Conservation (phyloP, 2,888 invertebrate genomes). For the Frankliniella fusca region DNA sequence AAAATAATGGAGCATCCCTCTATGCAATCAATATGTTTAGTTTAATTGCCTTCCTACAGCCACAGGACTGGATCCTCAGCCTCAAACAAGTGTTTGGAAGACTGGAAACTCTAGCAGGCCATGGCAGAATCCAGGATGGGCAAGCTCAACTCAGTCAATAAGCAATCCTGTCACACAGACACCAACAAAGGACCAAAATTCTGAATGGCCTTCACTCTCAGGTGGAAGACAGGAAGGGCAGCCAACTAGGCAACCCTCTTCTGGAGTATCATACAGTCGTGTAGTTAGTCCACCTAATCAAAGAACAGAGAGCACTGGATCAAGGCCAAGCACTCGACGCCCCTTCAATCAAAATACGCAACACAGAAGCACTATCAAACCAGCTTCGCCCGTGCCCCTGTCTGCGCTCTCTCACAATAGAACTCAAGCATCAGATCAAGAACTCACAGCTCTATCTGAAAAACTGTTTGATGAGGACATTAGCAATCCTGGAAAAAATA, state of each 20-base stretch:
- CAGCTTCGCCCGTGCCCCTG: background rate
- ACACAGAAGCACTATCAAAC: background rate
- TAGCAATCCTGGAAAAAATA: constrained; percentile 66
- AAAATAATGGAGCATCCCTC: no score
- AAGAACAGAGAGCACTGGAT: background rate
- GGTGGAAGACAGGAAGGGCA: background rate
- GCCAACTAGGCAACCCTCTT: background rate
- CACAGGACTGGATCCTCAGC: background rate
- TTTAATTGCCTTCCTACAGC: background rate
- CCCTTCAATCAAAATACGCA: background rate
- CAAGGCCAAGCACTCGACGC: background rate
- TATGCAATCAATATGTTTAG: background rate
- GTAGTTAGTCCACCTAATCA: background rate
- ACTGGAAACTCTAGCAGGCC: background rate
- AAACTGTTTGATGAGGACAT: constrained; percentile 65
- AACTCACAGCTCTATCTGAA: constrained; percentile 66
- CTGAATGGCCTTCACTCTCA: background rate
- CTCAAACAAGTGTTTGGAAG: background rate
- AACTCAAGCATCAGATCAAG: constrained; percentile 51
- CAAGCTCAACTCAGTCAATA: background rate
- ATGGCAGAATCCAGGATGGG: constrained; percentile 4
- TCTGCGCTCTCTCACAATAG: constrained; percentile 29
- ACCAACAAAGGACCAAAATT: background rate
- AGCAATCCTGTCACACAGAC: background rate
- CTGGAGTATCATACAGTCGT: background rate